A percentile compares a stretch with the other conserved stretches of the same genome.
phyloP scores from a whole-genome alignment of 2,888 invertebrate species.

The Hydriomena furcata region DNA sequence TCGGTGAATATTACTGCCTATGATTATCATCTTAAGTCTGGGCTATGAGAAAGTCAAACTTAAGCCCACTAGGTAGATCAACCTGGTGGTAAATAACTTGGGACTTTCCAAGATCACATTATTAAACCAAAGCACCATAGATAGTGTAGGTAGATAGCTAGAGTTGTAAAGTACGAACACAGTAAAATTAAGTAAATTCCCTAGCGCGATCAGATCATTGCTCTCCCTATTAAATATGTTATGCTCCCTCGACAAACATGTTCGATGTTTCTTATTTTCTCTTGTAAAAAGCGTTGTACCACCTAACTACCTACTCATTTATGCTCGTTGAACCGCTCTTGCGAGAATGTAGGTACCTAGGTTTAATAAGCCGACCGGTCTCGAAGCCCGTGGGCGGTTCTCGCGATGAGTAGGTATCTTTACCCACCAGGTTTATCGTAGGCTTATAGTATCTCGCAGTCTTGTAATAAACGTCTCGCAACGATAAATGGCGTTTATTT shows the following conservation, averaged over 20 bases:
- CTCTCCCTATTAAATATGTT: not conserved
- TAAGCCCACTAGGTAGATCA: too few species aligned
- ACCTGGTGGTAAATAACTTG: too few species aligned
- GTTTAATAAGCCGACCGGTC: constrained; percentile 37
- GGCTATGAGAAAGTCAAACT: too few species aligned
- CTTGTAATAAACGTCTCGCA: constrained; percentile 33
- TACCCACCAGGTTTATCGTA: constrained; percentile 14
- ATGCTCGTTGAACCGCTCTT: constrained; percentile 32
- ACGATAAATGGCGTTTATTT: constrained; percentile 33
- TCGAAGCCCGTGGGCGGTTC: constrained; percentile 33
- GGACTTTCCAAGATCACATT: too few species aligned
- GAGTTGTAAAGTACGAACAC: too few species aligned
- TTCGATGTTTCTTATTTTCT: constrained; percentile 20
- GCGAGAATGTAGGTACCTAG: constrained; percentile 33
- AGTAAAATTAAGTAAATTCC: too few species aligned
- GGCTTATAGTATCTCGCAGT: constrained; percentile 19
- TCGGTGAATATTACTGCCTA: too few species aligned
- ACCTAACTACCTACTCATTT: too few species aligned
- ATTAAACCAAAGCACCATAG: too few species aligned
- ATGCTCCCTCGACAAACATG: constrained; percentile 7
- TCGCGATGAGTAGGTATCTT: constrained; percentile 23
- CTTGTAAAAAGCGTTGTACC: constrained; percentile 9
- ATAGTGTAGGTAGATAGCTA: too few species aligned
- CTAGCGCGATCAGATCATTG: not conserved
- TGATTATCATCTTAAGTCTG: too few species aligned